These are phyloP conservation scores for Julus scandinavius DNA, from an alignment of 2,888 invertebrate genomes.

Conservation along the genomic window DNA sequence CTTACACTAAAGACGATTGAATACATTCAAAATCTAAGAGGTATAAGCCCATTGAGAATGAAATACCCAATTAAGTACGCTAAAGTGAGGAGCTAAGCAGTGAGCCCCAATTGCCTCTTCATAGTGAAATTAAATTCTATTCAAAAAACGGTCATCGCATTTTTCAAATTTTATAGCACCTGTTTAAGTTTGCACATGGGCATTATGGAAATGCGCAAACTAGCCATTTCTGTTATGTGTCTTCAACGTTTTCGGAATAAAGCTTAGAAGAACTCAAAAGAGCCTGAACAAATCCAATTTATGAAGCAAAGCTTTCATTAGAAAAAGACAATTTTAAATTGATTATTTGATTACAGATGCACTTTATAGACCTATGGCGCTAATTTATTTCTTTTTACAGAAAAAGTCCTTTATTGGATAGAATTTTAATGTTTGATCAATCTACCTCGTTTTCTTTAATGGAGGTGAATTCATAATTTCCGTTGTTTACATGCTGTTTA, in stretches of 20 bases:
- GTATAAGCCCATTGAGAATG: neutral
- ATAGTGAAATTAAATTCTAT: neutral
- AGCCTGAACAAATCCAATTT: too few relatives aligned
- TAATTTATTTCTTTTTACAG: too few relatives aligned
- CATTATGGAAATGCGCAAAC: neutral
- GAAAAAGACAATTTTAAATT: too few relatives aligned
- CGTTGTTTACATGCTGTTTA: too few relatives aligned
- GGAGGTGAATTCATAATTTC: too few relatives aligned
- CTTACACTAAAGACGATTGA: neutral
- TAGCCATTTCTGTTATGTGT: neutral
- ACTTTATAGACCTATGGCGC: too few relatives aligned
- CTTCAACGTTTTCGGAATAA: neutral
- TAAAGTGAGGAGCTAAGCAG: neutral
- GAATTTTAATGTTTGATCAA: too few relatives aligned
- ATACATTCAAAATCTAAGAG: neutral
- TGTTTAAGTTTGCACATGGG: neutral
- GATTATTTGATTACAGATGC: too few relatives aligned
- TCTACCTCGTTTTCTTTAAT: too few relatives aligned
- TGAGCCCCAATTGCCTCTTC: conserved; percentile 1
- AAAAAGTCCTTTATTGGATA: too few relatives aligned
- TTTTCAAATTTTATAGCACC: neutral
- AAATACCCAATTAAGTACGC: neutral
- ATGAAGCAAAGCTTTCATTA: too few relatives aligned
- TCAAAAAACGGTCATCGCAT: neutral
- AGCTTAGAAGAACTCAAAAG: too few relatives aligned